These are phyloP conservation scores for Blomia tropicalis DNA, from an alignment of 2,888 invertebrate genomes.

Conservation along the genomic window DNA sequence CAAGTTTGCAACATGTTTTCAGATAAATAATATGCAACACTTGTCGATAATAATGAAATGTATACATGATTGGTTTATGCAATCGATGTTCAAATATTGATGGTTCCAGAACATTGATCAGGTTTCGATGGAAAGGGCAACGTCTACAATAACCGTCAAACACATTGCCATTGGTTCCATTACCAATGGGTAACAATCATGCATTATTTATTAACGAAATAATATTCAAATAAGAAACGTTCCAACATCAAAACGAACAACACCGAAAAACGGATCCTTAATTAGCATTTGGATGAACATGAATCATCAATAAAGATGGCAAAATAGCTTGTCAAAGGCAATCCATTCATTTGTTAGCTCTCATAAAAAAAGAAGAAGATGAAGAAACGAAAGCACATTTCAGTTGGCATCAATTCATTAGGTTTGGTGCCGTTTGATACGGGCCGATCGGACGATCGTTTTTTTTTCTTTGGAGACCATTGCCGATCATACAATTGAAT, in stretches of 20 bases:
- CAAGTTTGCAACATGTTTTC: too few species aligned
- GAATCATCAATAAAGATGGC: slow-evolving; percentile 3
- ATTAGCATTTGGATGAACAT: neutral
- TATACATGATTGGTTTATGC: neutral
- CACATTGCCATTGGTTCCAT: slow-evolving; percentile 7
- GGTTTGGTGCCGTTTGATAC: too few species aligned
- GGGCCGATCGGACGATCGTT: too few species aligned
- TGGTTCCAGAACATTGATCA: neutral
- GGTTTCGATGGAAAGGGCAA: too few species aligned
- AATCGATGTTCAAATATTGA: neutral
- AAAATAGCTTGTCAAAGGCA: slow-evolving; percentile 9
- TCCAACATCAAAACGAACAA: neutral
- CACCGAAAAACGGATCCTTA: neutral
- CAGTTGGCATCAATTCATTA: neutral
- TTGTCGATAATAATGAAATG: too few species aligned
- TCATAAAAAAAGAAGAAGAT: neutral
- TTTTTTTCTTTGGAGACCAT: too few species aligned
- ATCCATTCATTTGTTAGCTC: neutral
- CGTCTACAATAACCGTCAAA: too few species aligned
- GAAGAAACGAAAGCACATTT: too few species aligned
- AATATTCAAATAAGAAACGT: slow-evolving; percentile 10
- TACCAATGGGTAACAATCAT: neutral
- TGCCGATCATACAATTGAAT: too few species aligned
- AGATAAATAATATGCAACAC: too few species aligned
- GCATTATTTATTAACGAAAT: slow-evolving; percentile 13